Evolutionary conservation across 2,797 vertebrate species (phyloP).

Genomic region (Threskiornis aethiopicus): DNA sequence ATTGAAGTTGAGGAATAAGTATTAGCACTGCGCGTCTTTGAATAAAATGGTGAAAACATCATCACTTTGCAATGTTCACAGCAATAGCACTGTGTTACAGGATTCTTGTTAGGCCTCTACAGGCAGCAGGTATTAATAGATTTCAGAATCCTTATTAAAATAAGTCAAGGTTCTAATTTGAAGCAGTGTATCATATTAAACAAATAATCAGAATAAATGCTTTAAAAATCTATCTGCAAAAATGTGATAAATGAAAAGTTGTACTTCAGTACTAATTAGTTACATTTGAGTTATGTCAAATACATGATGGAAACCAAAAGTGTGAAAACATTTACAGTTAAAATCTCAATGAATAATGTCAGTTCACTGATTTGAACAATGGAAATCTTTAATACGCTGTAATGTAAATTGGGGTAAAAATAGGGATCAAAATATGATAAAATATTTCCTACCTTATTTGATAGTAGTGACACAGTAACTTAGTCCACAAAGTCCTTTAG

Average conservation of each 20-base stretch:
- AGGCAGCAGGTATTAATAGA: neutral
- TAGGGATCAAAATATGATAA: neutral
- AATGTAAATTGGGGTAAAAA: neutral
- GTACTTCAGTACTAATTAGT: neutral
- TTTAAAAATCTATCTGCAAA: slow-evolving; percentile 24
- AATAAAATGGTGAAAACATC: neutral
- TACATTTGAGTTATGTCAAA: neutral
- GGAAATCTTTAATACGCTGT: neutral
- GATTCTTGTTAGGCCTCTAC: neutral
- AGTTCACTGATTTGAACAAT: neutral
- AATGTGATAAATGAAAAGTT: neutral
- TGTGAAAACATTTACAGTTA: neutral
- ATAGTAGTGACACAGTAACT: neutral
- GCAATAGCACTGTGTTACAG: neutral
- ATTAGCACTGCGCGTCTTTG: neutral
- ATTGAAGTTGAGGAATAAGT: neutral
- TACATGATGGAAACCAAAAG: neutral
- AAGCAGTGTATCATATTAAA: neutral
- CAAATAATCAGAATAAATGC: slow-evolving; percentile 7
- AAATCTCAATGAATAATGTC: neutral
- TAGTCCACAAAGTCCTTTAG: neutral
- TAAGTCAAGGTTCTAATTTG: neutral
- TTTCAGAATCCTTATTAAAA: neutral
- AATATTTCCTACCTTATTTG: neutral
- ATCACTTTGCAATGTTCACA: neutral